These are phyloP conservation scores for Oxyruncus cristatus DNA, from an alignment of 2,113 vertebrate species.

Conservation along the genomic window DNA sequence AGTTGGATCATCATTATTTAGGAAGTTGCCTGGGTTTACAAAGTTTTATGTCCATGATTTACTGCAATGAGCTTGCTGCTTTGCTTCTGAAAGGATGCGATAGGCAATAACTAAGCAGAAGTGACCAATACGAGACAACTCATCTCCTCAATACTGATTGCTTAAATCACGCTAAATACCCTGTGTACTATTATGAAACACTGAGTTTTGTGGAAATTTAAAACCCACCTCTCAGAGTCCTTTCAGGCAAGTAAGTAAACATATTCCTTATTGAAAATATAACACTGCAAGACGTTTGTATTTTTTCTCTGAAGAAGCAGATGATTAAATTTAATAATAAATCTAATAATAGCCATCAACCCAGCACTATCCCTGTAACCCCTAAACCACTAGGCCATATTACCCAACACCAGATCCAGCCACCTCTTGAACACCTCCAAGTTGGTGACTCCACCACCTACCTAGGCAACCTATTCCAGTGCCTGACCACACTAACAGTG, in stretches of 20 bases:
- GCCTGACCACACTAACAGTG: background rate
- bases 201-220: background rate
- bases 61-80: background rate
- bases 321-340: background rate
- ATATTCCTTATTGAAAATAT: background rate
- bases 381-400: background rate
- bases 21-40: background rate
- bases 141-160: background rate
- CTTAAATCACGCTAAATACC: background rate
- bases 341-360: too few species aligned
- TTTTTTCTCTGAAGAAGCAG: background rate
- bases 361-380: background rate
- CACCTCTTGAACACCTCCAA: background rate
- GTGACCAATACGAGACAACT: background rate
- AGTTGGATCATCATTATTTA: background rate
- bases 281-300: background rate
- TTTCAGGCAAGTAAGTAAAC: background rate
- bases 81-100: background rate
- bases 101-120: background rate
- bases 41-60: background rate
- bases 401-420: background rate
- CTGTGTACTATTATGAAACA: background rate
- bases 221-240: background rate
- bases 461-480: background rate
- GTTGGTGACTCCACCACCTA: background rate